phyloP scores from a whole-genome alignment of 2,797 vertebrate species.

The Chromis chromis region DNA sequence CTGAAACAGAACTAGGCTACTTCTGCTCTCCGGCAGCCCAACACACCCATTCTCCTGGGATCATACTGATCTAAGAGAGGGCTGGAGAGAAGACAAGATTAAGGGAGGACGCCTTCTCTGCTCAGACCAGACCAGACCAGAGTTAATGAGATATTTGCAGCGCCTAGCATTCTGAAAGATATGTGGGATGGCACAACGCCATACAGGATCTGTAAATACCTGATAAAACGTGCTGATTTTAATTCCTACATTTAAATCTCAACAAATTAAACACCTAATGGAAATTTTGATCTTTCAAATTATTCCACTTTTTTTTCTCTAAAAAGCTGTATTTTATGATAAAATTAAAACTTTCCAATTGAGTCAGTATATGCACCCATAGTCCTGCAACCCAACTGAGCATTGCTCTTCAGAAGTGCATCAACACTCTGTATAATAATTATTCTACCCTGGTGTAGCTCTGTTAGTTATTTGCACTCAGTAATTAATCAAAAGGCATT shows the following conservation, averaged over 20 bases:
- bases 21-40: constrained; percentile 74
- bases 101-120: constrained; percentile 76
- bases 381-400: background rate
- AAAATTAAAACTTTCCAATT: background rate
- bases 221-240: constrained; percentile 22
- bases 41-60: constrained; percentile 86
- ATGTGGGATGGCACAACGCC: constrained; percentile 43
- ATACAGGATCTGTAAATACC: constrained; percentile 29
- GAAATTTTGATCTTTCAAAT: background rate
- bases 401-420: constrained; percentile 5
- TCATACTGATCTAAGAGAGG: constrained; percentile 76
- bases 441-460: background rate
- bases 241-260: constrained; percentile 1
- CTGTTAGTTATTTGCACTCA: background rate
- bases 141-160: constrained; percentile 77
- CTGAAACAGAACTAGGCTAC: constrained; percentile 77
- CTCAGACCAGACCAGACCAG: constrained; percentile 62
- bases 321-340: background rate
- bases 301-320: no score
- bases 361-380: background rate
- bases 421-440: background rate
- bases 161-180: constrained; percentile 61
- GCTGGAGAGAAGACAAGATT: constrained; percentile 80
- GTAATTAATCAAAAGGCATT: background rate
- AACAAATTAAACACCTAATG: background rate